A percentile compares a stretch with the other conserved stretches of the same genome.
phyloP scores from a whole-genome alignment of 2,113 vertebrate genomes.

The Halcyon malimbica region DNA sequence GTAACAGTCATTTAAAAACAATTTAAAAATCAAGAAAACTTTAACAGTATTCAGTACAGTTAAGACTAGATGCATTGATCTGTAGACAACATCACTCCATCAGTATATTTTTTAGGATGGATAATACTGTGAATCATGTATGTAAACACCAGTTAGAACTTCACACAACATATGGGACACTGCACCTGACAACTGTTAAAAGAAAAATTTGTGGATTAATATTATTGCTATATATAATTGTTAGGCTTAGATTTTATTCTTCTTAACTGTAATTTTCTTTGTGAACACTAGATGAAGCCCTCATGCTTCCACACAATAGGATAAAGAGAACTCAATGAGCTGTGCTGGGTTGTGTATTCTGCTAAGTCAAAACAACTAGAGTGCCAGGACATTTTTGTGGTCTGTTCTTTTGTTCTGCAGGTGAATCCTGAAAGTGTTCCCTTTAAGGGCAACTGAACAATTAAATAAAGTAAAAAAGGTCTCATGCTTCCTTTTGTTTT shows the following conservation, averaged over 20 bases:
- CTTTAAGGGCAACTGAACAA: not conserved
- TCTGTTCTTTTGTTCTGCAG: not conserved
- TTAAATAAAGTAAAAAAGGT: not conserved
- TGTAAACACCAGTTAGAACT: not conserved
- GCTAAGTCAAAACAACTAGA: not conserved
- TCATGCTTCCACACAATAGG: not conserved
- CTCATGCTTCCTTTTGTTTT: not conserved
- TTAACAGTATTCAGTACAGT: not conserved
- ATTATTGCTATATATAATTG: not conserved
- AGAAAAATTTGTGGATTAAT: not conserved
- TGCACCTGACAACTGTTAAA: not conserved
- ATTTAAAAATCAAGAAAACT: not conserved
- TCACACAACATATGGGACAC: not conserved
- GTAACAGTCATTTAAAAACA: not conserved
- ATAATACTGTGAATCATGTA: not conserved
- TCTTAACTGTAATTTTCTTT: slow-evolving; percentile 21
- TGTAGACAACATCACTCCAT: not conserved
- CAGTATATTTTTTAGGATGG: not conserved
- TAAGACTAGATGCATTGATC: not conserved
- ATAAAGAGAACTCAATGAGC: not conserved
- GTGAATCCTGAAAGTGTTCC: not conserved
- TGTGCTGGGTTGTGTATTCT: not conserved
- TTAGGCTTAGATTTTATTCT: not conserved
- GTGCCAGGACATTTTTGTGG: not conserved
- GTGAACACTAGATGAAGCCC: slow-evolving; percentile 47